Evolutionary conservation across 2,797 vertebrate genomes (phyloP), one percentile per base, ranked within the genome.

Genomic region (Peromyscus melanophrys): DNA sequence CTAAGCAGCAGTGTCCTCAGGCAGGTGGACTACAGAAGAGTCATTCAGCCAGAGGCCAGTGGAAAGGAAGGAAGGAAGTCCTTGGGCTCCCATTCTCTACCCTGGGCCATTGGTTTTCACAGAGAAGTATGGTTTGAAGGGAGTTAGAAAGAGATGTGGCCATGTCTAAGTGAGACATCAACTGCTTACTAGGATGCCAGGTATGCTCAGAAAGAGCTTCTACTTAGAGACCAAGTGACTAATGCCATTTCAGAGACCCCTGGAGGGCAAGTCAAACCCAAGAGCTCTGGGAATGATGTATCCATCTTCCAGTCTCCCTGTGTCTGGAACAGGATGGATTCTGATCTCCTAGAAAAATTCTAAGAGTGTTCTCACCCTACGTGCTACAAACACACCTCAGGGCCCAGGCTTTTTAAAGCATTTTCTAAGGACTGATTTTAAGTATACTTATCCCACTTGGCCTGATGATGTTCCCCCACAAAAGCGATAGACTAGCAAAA

Each of bases 21-120:
- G 76, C 21, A 31, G 46, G 37, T 52, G 55, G 80, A 29, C 3
- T 27, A n/a, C 71, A 52, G 85, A 86, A 40, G 65, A 76, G 55
- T 71, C 29, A 9, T 40, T 77, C 78, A n/a, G 46, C 29, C 14
- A 40, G 73, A 80, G 52, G 21, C 10, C 0, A 31, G 81, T 29
- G 31, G 61, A 34, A 31, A 2, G 1, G 11, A n/a, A 29, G 27
- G 31, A 34, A 63, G n/a, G 12, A 34, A 27, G 43, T 31, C 10
- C 67, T 49, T 7, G 43, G 10, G 55, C 34, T 82, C 17, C 69
- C 9, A 6, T 0, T 4, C 0, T 31, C 40, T 3, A 25, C 12
- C 0, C 29, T 17, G 21, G 1, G 29, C 40, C 0, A 16, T 71
- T 25, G 3, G 37, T 2, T 63, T n/a, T 52, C 1, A 11, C 40